phyloP scores from a whole-genome alignment of 2,113 vertebrate genomes.

The Machaerirhynchus nigripectus region DNA sequence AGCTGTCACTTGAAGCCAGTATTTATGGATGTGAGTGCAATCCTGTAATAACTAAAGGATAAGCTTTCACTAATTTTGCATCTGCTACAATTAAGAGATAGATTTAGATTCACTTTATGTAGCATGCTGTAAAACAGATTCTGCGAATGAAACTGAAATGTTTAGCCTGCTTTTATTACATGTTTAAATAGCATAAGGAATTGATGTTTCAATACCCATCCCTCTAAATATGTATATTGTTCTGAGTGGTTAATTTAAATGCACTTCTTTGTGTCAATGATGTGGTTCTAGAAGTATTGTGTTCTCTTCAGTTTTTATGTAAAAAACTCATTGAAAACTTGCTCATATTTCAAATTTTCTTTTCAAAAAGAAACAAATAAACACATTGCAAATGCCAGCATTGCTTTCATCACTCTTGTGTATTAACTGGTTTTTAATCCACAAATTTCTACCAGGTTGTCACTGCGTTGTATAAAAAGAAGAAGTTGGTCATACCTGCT shows the following conservation, averaged over 20 bases:
- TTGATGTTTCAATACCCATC: not conserved
- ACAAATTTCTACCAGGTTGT: not conserved
- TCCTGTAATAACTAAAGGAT: slow-evolving; percentile 32
- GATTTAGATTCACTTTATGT: slow-evolving; percentile 19
- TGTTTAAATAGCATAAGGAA: not conserved
- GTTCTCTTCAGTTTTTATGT: not conserved
- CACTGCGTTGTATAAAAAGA: not conserved
- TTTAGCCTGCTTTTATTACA: slow-evolving; percentile 17
- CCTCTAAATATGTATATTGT: not conserved
- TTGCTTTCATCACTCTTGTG: not conserved
- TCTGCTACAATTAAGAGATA: slow-evolving; percentile 40
- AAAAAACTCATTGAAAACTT: not conserved
- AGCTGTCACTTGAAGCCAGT: slow-evolving; percentile 32
- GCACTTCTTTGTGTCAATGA: not conserved
- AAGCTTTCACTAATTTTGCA: slow-evolving; percentile 50
- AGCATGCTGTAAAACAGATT: not conserved
- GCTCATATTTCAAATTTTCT: not conserved
- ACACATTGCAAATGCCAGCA: not conserved
- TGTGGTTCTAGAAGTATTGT: not conserved
- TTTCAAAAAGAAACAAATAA: not conserved
- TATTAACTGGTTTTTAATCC: not conserved
- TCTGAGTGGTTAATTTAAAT: not conserved
- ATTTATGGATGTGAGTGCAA: slow-evolving; percentile 35
- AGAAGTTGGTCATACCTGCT: not conserved
- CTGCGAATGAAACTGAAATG: not conserved